A percentile compares a stretch with the other conserved stretches of the same genome.
phyloP scores from a whole-genome alignment of 2,888 invertebrate species.

The Scotopteryx bipunctaria region DNA sequence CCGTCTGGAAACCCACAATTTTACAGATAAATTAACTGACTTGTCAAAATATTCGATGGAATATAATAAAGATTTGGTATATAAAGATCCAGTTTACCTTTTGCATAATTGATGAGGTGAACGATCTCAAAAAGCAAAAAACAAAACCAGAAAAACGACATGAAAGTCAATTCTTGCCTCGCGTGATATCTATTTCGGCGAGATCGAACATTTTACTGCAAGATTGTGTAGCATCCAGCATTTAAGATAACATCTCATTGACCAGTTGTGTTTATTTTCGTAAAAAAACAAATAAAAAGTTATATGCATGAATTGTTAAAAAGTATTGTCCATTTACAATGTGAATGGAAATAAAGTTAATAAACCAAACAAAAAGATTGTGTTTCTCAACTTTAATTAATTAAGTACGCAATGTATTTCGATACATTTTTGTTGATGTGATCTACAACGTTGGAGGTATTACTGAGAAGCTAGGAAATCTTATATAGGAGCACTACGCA shows the following conservation, averaged over 20 bases:
- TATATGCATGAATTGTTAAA: too few relatives aligned
- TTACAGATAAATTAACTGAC: not conserved
- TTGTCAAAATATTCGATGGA: conserved; percentile 1
- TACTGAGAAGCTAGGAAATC: too few relatives aligned
- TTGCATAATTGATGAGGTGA: conserved; percentile 30
- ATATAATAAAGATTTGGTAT: conserved; percentile 10
- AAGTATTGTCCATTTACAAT: too few relatives aligned
- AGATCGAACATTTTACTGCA: conserved; percentile 9
- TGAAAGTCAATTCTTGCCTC: conserved; percentile 12
- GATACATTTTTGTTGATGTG: too few relatives aligned
- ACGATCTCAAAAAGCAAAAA: conserved; percentile 23
- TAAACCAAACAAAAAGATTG: not conserved
- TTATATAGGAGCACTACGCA: too few relatives aligned
- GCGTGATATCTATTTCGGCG: conserved; percentile 10
- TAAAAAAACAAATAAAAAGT: too few relatives aligned
- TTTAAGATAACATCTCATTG: not conserved
- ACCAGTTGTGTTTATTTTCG: too few relatives aligned
- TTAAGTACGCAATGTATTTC: too few relatives aligned
- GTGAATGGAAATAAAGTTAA: too few relatives aligned
- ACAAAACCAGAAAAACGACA: conserved; percentile 30
- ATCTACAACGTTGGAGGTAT: too few relatives aligned
- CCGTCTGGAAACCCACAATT: not conserved
- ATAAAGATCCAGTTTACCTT: conserved; percentile 18
- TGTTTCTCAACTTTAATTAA: too few relatives aligned
- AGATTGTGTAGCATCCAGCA: not conserved